Evolutionary conservation across 2,113 vertebrate genomes (phyloP).

Genomic region (Ariopsis seemanni): DNA sequence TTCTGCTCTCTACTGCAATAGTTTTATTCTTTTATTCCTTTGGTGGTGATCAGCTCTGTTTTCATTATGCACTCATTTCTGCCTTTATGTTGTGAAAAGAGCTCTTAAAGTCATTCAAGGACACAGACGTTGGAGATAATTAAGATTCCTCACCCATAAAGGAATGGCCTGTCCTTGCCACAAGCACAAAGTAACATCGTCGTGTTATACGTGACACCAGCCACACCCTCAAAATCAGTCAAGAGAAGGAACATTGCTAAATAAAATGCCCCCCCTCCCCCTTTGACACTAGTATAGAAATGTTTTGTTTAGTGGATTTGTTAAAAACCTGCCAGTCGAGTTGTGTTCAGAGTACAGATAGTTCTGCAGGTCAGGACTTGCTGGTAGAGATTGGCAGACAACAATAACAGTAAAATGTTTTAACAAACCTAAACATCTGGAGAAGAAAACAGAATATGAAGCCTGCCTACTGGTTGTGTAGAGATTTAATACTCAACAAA

Average conservation of each 20-base stretch:
- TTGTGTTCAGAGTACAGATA: constrained; percentile 53
- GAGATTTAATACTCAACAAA: background rate
- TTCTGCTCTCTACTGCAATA: background rate
- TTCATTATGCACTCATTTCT: background rate
- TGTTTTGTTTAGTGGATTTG: constrained; percentile 44
- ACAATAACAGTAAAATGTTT: background rate
- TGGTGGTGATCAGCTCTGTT: background rate
- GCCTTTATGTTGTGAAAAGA: background rate
- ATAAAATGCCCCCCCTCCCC: background rate
- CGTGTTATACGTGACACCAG: background rate
- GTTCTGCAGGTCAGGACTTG: constrained; percentile 41
- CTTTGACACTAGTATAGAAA: background rate
- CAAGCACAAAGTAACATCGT: background rate
- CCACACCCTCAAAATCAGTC: constrained; percentile 22
- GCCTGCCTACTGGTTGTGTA: background rate
- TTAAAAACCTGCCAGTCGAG: constrained; percentile 55
- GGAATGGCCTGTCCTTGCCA: background rate
- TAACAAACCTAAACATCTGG: background rate
- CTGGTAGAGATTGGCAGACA: background rate
- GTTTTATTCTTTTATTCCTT: constrained; percentile 19
- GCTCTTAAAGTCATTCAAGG: constrained; percentile 24
- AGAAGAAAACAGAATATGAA: background rate
- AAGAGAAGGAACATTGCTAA: background rate
- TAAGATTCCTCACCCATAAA: constrained; percentile 27
- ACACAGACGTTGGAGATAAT: background rate